Percentiles rank a stretch among this genome's conserved stretches.
Evolutionary conservation across 2,888 invertebrate species (phyloP).

Genomic region (Carcina quercana): DNA sequence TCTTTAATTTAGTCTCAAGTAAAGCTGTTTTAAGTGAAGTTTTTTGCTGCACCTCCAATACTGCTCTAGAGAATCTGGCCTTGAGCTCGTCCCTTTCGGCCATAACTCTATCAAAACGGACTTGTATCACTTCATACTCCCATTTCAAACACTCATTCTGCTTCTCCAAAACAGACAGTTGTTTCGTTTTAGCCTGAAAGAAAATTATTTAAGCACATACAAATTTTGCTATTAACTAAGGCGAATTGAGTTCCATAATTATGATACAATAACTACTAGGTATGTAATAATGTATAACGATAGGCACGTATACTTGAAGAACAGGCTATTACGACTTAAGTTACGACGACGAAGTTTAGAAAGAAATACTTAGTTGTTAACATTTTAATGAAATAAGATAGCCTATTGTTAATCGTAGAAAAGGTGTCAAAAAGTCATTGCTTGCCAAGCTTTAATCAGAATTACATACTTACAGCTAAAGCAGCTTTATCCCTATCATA

Average conservation of each 20-base stretch:
- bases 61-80: conserved; percentile 84
- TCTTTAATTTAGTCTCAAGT: conserved; percentile 84
- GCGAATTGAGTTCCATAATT: too few relatives aligned
- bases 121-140: conserved; percentile 81
- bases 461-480: conserved; percentile 75
- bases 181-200: conserved; percentile 72
- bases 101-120: conserved; percentile 85
- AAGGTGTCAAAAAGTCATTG: too few relatives aligned
- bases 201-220: conserved; percentile 1
- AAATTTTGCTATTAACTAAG: too few relatives aligned
- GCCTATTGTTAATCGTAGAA: too few relatives aligned
- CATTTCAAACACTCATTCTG: conserved; percentile 77
- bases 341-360: too few relatives aligned
- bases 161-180: conserved; percentile 58
- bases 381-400: too few relatives aligned
- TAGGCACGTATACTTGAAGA: too few relatives aligned
- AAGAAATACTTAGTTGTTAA: too few relatives aligned
- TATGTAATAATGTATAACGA: too few relatives aligned
- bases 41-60: conserved; percentile 91
- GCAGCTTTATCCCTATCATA: conserved; percentile 90
- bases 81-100: conserved; percentile 87
- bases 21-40: conserved; percentile 87
- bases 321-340: too few relatives aligned
- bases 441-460: too few relatives aligned
- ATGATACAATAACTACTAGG: too few relatives aligned